Conservation (phyloP, 1,140 invertebrate genomes). For the Saccostrea glomerata region DNA sequence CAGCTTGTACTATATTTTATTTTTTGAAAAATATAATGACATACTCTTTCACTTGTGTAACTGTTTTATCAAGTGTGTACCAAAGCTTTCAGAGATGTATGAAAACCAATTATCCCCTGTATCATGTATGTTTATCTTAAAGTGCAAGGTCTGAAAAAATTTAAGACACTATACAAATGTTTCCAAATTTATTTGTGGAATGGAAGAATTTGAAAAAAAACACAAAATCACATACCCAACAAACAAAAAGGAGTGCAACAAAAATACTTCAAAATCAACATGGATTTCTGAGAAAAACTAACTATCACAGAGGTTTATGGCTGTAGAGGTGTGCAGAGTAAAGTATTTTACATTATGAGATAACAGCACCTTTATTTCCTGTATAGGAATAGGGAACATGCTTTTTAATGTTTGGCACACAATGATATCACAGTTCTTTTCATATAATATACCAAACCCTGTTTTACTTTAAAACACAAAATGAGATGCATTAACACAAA, state of each 20-base stretch:
- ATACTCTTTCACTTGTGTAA: too few species aligned
- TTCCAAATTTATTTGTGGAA: background rate
- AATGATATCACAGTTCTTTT: conserved; percentile 9
- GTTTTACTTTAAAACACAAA: background rate
- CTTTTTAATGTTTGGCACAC: conserved; percentile 12
- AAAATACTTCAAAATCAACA: conserved; percentile 5
- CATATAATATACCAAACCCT: background rate
- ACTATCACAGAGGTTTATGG: conserved; percentile 15
- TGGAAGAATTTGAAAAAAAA: conserved; percentile 14
- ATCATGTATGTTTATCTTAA: too few species aligned
- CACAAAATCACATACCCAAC: background rate
- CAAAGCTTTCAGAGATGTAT: too few species aligned
- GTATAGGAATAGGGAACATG: background rate
- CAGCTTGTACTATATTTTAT: too few species aligned
- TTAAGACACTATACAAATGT: too few species aligned
- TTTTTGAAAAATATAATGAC: too few species aligned
- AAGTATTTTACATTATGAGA: background rate
- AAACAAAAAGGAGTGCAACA: conserved; percentile 8
- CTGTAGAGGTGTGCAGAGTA: background rate
- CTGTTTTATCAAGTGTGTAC: too few species aligned
- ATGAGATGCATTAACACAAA: background rate
- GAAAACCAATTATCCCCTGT: too few species aligned
- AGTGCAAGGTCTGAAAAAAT: too few species aligned
- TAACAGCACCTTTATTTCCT: conserved; percentile 25
- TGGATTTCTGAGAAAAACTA: background rate